Evolutionary conservation across 1,140 invertebrate genomes (phyloP).

Genomic region (Stegodyphus mimosarum): DNA sequence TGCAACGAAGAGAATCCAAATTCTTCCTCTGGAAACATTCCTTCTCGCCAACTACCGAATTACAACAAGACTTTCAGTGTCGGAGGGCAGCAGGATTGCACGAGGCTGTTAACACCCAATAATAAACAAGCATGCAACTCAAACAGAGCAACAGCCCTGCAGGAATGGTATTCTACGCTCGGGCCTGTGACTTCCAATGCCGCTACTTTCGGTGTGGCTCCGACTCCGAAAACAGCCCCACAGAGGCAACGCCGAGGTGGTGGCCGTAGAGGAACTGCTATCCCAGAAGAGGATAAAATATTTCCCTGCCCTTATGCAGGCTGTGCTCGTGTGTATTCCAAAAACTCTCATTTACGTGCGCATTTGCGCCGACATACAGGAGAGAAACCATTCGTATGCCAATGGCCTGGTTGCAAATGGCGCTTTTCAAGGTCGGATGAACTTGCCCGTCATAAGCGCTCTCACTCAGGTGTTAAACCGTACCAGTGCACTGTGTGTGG

Average conservation of each 20-base stretch:
- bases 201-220: background rate
- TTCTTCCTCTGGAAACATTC: background rate
- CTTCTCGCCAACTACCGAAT: background rate
- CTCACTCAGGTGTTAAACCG: constrained; percentile 86
- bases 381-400: constrained; percentile 92
- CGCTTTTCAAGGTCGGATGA: constrained; percentile 94
- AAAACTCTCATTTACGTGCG: constrained; percentile 93
- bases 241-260: background rate
- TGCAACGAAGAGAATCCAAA: background rate
- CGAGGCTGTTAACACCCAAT: background rate
- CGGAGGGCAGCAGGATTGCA: constrained; percentile 7
- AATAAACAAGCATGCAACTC: background rate
- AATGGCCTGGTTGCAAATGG: constrained; percentile 93
- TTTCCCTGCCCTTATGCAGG: constrained; percentile 75
- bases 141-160: background rate
- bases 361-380: constrained; percentile 93
- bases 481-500: constrained; percentile 85
- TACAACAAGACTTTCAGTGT: background rate
- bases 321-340: constrained; percentile 83
- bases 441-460: constrained; percentile 82
- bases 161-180: constrained; percentile 18
- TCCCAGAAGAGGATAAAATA: constrained; percentile 69
- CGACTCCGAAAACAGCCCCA: background rate
- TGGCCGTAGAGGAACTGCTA: constrained; percentile 9
- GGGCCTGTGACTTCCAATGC: background rate